Evolutionary conservation across 1,140 invertebrate genomes (phyloP).

Genomic region (Gryllus bimaculatus): DNA sequence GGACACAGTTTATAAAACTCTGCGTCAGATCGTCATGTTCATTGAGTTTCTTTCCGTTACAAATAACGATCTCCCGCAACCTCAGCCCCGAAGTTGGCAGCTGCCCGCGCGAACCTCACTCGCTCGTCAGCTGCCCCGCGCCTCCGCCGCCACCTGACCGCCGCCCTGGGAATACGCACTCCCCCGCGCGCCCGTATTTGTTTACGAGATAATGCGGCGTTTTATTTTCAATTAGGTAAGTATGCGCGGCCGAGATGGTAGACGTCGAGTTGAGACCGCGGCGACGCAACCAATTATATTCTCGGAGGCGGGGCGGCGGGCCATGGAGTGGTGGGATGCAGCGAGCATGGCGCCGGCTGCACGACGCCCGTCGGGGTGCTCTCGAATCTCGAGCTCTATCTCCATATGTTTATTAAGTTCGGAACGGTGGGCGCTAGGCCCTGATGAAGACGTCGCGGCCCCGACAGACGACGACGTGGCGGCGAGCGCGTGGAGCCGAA

Average conservation of each 20-base stretch:
- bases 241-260: not conserved
- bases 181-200: not conserved
- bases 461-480: not conserved
- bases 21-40: not conserved
- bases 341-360: not conserved
- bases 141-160: no score
- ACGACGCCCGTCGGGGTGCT: not conserved
- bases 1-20: no score
- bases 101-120: no score
- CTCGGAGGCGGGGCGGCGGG: not conserved
- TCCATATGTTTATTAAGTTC: not conserved
- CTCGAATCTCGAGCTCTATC: not conserved
- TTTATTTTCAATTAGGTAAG: constrained; percentile 6
- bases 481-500: not conserved
- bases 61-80: not conserved
- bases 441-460: not conserved
- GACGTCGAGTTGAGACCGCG: not conserved
- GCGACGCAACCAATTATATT: not conserved
- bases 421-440: not conserved
- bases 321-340: not conserved
- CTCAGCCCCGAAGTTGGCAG: no score
- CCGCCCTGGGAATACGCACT: not conserved
- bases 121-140: no score
- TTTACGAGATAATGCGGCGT: not conserved
- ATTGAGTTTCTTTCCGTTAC: not conserved